Evolutionary conservation across 2,888 invertebrate genomes (phyloP), one percentile per base, ranked within the genome.

Genomic region (Thumatha senex): DNA sequence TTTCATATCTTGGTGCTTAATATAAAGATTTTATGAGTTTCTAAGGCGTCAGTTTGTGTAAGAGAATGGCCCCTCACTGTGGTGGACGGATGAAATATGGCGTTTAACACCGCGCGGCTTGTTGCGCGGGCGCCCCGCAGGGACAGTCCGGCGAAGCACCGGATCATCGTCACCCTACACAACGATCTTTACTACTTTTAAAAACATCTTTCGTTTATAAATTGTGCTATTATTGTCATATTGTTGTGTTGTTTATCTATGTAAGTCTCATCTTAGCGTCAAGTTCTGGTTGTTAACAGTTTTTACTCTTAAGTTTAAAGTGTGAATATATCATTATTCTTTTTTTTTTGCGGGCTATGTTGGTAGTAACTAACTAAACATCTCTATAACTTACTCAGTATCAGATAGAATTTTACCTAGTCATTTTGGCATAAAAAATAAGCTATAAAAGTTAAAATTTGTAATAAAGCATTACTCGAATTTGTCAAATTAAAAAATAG

Each of bases 91-190:
- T 89, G 89, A 90, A 84, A 85, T 89, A 90, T 89, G 72, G 84
- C 82, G 83, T 84, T 89, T 90, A 87, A 89, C 89, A 87, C 89
- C 84, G 79, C 74, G 70, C 72, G 72, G 80, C 89, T 75, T 89
- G 89, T 89, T 67, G 70, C 61, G 35, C 51, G 54, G 80, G 56
- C 76, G 62, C 75, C 87, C 87, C 78, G 86, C 63, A 53, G 58
- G 51, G 58, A 61, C 57, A 38, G 55, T 59, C 67, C 51, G 18
- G 56, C 44, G 53, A 38, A 54, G 61, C 58, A 58, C 65, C 51
- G 46, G 54, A 56, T 56, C 69, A 68, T 66, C 62, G 62, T 70
- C 67, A 63, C 67, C 54, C 67, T 70, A 55, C 55, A 58, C 54
- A 65, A 49, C 41, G 45, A 51, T 51, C 61, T 57, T 60, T 67